phyloP scores from a whole-genome alignment of 2,888 invertebrate genomes.

The Griposia aprilina region DNA sequence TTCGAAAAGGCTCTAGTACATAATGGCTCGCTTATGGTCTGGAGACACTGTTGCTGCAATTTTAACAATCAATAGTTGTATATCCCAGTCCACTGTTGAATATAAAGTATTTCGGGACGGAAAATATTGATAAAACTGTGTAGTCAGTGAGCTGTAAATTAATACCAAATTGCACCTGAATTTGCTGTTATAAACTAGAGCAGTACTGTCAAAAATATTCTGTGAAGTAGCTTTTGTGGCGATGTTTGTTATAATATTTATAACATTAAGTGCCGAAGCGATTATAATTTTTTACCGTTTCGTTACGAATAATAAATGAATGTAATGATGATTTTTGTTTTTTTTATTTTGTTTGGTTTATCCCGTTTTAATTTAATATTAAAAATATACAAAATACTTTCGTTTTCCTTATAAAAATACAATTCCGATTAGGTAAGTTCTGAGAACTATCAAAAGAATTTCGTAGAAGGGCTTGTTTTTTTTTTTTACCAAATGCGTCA shows the following conservation, averaged over 20 bases:
- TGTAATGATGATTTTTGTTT: slow-evolving; percentile 20
- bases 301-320: slow-evolving; percentile 57
- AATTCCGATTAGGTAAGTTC: background rate
- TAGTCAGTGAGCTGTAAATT: slow-evolving; percentile 7
- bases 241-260: slow-evolving; percentile 87
- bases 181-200: slow-evolving; percentile 9
- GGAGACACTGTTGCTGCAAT: background rate
- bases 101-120: slow-evolving; percentile 2
- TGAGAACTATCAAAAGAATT: background rate
- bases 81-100: background rate
- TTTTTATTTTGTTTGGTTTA: slow-evolving; percentile 14
- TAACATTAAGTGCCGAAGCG: slow-evolving; percentile 72
- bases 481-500: slow-evolving; percentile 5
- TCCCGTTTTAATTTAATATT: background rate
- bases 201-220: slow-evolving; percentile 16
- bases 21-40: background rate
- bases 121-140: slow-evolving; percentile 1
- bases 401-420: background rate
- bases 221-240: slow-evolving; percentile 40
- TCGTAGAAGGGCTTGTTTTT: background rate
- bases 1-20: slow-evolving; percentile 3
- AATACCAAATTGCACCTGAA: slow-evolving; percentile 6
- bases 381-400: background rate
- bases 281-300: slow-evolving; percentile 43
- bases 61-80: background rate